phyloP scores from a whole-genome alignment of 92 coral and sea anemone genomes.

The Muricea muricata region DNA sequence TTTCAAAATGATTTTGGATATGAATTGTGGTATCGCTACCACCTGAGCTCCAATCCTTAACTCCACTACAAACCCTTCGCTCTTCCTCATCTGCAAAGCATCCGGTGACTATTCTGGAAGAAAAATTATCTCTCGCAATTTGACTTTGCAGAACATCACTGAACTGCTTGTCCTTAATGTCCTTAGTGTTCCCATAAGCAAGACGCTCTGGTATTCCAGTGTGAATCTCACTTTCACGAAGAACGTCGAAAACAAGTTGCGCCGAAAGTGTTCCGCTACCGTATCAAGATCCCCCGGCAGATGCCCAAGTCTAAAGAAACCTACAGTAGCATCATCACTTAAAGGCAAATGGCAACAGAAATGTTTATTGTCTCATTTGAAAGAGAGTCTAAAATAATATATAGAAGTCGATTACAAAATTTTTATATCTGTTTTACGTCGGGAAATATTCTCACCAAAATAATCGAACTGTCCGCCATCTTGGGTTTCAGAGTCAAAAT shows the following conservation, averaged over 20 bases:
- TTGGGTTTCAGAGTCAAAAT: no score
- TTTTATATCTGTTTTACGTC: no score
- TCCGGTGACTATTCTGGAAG: conserved; percentile 76
- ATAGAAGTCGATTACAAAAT: no score
- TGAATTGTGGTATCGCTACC: conserved; percentile 83
- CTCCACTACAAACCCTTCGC: conserved; percentile 64
- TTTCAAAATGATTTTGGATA: conserved; percentile 88
- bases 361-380: no score
- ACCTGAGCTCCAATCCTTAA: conserved; percentile 78
- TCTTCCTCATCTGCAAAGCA: conserved; percentile 59
- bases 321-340: conserved; percentile 92
- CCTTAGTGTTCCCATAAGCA: conserved; percentile 9
- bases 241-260: conserved; percentile 89
- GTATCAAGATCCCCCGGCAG: conserved; percentile 94
- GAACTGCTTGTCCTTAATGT: neutral
- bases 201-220: conserved; percentile 48
- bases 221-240: conserved; percentile 75
- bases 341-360: no score
- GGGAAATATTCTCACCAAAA: no score
- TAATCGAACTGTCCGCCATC: no score
- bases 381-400: no score
- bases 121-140: conserved; percentile 64
- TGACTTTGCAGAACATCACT: conserved; percentile 31
- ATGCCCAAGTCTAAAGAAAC: conserved; percentile 87
- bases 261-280: conserved; percentile 92